phyloP scores from a whole-genome alignment of 1,140 invertebrate genomes.

The Drosophila kikkawai region DNA sequence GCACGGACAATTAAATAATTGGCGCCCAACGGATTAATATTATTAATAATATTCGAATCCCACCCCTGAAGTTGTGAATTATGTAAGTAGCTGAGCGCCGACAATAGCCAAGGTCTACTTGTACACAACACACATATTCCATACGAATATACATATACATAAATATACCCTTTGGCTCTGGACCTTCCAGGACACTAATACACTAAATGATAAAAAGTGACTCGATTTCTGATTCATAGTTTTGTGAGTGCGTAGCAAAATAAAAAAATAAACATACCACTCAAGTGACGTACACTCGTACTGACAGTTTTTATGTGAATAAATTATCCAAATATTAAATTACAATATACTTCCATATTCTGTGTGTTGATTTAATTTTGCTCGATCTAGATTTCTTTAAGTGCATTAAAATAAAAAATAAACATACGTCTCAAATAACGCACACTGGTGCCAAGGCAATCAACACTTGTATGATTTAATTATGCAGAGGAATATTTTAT shows the following conservation, averaged over 20 bases:
- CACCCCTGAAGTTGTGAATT: background rate
- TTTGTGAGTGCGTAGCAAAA: background rate
- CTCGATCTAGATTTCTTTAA: background rate
- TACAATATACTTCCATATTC: too few relatives aligned
- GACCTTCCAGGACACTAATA: too few relatives aligned
- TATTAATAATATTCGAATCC: too few relatives aligned
- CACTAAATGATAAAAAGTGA: slow-evolving; percentile 3
- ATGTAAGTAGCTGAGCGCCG: slow-evolving; percentile 6
- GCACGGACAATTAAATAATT: too few relatives aligned
- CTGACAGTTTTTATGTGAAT: background rate
- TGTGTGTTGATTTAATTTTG: too few relatives aligned
- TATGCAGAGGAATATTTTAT: slow-evolving; percentile 7
- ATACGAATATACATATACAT: slow-evolving; percentile 5
- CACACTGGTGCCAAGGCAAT: background rate
- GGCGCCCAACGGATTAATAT: too few relatives aligned
- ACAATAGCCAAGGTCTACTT: slow-evolving; percentile 3
- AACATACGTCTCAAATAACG: background rate
- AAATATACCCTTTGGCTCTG: too few relatives aligned
- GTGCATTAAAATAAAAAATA: slow-evolving; percentile 9
- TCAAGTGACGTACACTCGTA: slow-evolving; percentile 2
- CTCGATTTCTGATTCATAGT: background rate
- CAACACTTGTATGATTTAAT: slow-evolving; percentile 1
- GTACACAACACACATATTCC: background rate
- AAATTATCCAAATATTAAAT: background rate
- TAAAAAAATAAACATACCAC: background rate